These are phyloP conservation scores for Antheraea mylitta DNA, from an alignment of 1,140 invertebrate species.

Conservation along the genomic window DNA sequence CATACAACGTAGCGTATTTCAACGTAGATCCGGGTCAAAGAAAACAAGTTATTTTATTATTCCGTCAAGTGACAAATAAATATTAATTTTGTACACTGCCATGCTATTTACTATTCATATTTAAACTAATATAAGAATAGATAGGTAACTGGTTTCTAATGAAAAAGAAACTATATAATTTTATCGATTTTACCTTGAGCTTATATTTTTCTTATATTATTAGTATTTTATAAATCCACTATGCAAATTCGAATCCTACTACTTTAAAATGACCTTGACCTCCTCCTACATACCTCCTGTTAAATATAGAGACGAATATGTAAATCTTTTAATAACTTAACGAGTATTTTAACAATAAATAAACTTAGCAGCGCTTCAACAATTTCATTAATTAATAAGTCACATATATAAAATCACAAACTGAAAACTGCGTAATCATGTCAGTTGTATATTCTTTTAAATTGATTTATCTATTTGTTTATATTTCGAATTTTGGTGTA, in stretches of 20 bases:
- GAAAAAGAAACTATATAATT: constrained; percentile 1
- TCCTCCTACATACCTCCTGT: not conserved
- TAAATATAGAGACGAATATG: no score
- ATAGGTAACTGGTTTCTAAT: not conserved
- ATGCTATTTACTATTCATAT: constrained; percentile 6
- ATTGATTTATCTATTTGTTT: not conserved
- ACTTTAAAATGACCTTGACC: constrained; percentile 9
- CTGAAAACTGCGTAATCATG: no score
- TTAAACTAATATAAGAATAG: constrained; percentile 5
- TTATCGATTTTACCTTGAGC: not conserved
- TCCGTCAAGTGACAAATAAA: constrained; percentile 32
- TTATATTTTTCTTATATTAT: not conserved
- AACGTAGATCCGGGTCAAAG: constrained; percentile 67
- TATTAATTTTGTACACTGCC: constrained; percentile 25
- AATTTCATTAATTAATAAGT: not conserved
- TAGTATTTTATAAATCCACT: not conserved
- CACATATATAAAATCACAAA: no score
- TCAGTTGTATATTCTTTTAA: not conserved
- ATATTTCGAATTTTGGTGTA: not conserved
- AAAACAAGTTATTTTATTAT: constrained; percentile 50
- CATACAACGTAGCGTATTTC: no score
- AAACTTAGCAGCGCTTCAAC: not conserved
- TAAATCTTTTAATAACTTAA: not conserved
- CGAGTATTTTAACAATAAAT: not conserved
- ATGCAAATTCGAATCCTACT: not conserved